These are phyloP conservation scores for Brienomyrus longianalis DNA, from an alignment of 2,113 vertebrate genomes.

Conservation along the genomic window DNA sequence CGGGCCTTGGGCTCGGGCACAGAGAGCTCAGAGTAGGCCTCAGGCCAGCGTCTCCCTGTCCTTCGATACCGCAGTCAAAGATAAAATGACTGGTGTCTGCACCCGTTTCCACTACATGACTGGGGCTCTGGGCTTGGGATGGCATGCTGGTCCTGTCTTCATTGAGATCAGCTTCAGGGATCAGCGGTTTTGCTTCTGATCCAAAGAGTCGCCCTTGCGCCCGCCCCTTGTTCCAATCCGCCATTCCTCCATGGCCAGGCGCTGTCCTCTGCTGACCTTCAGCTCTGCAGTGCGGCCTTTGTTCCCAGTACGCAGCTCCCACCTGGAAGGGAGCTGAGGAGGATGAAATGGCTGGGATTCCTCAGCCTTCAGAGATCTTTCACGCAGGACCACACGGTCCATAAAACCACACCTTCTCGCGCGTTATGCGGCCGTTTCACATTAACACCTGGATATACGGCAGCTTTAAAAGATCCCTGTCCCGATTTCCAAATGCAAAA, in stretches of 20 bases:
- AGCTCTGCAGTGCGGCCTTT: constrained; percentile 15
- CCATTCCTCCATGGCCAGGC: background rate
- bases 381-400: constrained; percentile 53
- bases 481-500: constrained; percentile 62
- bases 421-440: constrained; percentile 70
- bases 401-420: constrained; percentile 66
- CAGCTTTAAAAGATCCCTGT: constrained; percentile 54
- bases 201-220: background rate
- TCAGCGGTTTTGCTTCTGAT: background rate
- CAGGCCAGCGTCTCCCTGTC: background rate
- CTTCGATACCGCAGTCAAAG: background rate
- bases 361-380: constrained; percentile 50
- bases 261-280: constrained; percentile 22
- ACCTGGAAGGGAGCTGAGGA: background rate
- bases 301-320: background rate
- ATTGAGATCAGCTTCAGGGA: background rate
- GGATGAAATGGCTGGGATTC: constrained; percentile 39
- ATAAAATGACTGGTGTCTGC: background rate
- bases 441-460: constrained; percentile 56
- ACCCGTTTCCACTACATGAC: background rate
- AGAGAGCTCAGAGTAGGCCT: background rate
- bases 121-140: background rate
- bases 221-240: background rate
- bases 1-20: background rate
- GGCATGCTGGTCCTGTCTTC: background rate